phyloP scores from a whole-genome alignment of 2,888 invertebrate genomes.

The Tridacna gigas region DNA sequence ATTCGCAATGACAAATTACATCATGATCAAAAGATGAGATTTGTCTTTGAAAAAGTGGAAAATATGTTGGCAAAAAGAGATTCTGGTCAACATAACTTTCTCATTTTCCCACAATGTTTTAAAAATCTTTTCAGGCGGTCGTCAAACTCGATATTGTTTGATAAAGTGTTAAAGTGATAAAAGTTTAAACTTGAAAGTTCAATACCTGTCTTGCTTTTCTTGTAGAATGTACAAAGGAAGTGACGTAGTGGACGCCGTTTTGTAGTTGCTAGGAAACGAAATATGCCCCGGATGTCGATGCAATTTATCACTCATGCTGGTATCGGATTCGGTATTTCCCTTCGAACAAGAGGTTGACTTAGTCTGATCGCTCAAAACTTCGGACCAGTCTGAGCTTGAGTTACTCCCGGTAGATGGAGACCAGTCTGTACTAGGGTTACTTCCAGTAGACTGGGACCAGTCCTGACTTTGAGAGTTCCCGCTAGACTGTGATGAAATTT shows the following conservation, averaged over 20 bases:
- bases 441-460: slow-evolving; percentile 56
- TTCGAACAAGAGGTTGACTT: slow-evolving; percentile 12
- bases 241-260: slow-evolving; percentile 26
- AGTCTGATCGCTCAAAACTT: slow-evolving; percentile 30
- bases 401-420: slow-evolving; percentile 51
- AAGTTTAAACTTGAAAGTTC: too few relatives aligned
- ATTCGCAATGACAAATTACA: too few relatives aligned
- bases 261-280: slow-evolving; percentile 14
- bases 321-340: slow-evolving; percentile 7
- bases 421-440: slow-evolving; percentile 51
- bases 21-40: too few relatives aligned
- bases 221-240: slow-evolving; percentile 26
- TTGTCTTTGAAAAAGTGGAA: too few relatives aligned
- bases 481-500: slow-evolving; percentile 49
- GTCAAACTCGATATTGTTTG: too few relatives aligned
- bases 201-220: background rate
- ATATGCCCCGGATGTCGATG: slow-evolving; percentile 11
- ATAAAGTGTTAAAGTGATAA: too few relatives aligned
- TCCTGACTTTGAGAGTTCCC: slow-evolving; percentile 49
- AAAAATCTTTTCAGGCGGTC: too few relatives aligned
- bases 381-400: slow-evolving; percentile 55
- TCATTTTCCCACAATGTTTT: too few relatives aligned
- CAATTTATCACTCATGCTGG: slow-evolving; percentile 3
- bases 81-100: too few relatives aligned
- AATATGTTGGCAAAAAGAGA: too few relatives aligned